phyloP scores from a whole-genome alignment of 2,888 invertebrate species.

The Macrophya annulata region DNA sequence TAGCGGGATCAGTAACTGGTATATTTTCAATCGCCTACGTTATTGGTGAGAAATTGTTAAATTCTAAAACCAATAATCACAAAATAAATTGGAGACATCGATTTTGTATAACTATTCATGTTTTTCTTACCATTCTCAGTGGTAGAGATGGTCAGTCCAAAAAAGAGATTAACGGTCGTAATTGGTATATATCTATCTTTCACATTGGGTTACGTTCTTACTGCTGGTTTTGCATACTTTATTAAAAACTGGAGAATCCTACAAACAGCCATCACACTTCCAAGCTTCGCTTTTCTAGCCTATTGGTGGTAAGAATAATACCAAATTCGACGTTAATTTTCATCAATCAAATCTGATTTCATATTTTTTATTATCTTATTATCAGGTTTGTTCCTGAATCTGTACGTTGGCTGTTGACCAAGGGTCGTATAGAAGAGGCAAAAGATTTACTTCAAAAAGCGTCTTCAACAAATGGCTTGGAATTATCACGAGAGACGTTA shows the following conservation, averaged over 20 bases:
- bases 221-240: slow-evolving; percentile 85
- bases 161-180: slow-evolving; percentile 85
- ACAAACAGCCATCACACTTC: slow-evolving; percentile 86
- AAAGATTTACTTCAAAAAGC: slow-evolving; percentile 83
- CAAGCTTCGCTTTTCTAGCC: slow-evolving; percentile 85
- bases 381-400: slow-evolving; percentile 87
- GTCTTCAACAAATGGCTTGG: slow-evolving; percentile 85
- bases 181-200: slow-evolving; percentile 89
- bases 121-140: slow-evolving; percentile 73
- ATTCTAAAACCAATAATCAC: neutral
- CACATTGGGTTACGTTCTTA: slow-evolving; percentile 86
- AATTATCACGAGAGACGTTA: slow-evolving; percentile 82
- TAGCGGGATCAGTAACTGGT: slow-evolving; percentile 89
- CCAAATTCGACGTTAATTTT: neutral
- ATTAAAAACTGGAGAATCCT: slow-evolving; percentile 86
- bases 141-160: slow-evolving; percentile 88
- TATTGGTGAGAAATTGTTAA: slow-evolving; percentile 82
- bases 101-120: neutral
- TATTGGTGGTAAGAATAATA: slow-evolving; percentile 84
- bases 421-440: slow-evolving; percentile 84
- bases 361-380: neutral
- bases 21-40: slow-evolving; percentile 90
- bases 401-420: slow-evolving; percentile 86
- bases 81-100: neutral
- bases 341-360: neutral